Base-by-base conservation (phyloP, 2,113 vertebrate genomes). In the Dermatemys mawii region DNA sequence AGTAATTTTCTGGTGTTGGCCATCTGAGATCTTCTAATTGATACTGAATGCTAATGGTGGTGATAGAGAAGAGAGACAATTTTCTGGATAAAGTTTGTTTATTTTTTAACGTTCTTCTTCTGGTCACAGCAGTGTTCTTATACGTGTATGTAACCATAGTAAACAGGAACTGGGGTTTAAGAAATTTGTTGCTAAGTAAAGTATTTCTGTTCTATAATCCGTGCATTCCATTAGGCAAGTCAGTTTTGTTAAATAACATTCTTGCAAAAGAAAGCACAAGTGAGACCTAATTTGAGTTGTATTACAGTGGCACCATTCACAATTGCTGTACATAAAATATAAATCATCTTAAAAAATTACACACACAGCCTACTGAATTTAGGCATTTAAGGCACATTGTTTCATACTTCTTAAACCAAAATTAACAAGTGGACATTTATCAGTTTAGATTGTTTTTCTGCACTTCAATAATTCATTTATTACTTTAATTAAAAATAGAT, bases 101-200 rank as follows among this genome's bases (percentile, higher is more conserved):
- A 54, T 55, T 54, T 57, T 53, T 55, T 55, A 81, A 38, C 4
- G 80, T 55, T 90, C 70, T 17, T 41, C 55, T 27, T 79, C 49
- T 35, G 44, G 67, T 85, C 35, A 44, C n/a, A 5, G 29, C 41
- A 2, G 16, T 73, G 48, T 83, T 91, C 35, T 38, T 19, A 22
- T 79, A 3, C 8, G n/a, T 73, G 8, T 35, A 17, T 79, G 70
- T 76, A 95, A 87, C 24, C 35, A 35, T 26, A 27, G 70, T 75
- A 63, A 44, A 81, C 86, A 29, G 81, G 78, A 82, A n/a, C 2
- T 24, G 41, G 26, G 32, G 55, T 48, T 78, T 78, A 26, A 57
- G 78, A 50, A 82, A 57, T 80, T 53, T 91, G 84, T 91, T 91
- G 78, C 60, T 86, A 75, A 44, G 78, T 86, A 21, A 35, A 46